Conservation (phyloP, 2,888 invertebrate species). For the Agriopis marginaria region DNA sequence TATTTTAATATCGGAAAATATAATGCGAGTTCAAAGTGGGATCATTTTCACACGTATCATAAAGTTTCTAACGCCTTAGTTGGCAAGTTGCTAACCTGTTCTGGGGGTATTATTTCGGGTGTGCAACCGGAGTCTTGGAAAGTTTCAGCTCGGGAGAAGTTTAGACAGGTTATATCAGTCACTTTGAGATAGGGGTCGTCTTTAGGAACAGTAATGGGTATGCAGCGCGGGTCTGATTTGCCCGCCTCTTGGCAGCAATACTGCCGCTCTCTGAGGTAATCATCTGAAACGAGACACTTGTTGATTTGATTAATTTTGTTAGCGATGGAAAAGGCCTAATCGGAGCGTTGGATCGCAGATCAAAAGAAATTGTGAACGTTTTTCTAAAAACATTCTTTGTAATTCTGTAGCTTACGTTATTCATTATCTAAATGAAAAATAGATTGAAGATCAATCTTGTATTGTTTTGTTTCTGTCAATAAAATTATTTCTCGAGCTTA, state of each 20-base stretch:
- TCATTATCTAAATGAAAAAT: neutral
- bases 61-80: slow-evolving; percentile 42
- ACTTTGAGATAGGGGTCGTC: slow-evolving; percentile 74
- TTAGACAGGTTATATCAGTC: slow-evolving; percentile 71
- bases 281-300: slow-evolving; percentile 56
- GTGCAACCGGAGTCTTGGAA: slow-evolving; percentile 72
- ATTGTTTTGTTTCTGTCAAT: neutral
- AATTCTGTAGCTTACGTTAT: neutral
- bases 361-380: slow-evolving; percentile 8
- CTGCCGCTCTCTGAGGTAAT: slow-evolving; percentile 60
- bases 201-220: slow-evolving; percentile 66
- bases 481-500: neutral
- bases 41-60: slow-evolving; percentile 54
- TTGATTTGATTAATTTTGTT: slow-evolving; percentile 31
- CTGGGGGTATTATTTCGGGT: slow-evolving; percentile 60
- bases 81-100: slow-evolving; percentile 62
- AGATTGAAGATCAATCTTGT: neutral
- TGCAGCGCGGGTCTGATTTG: slow-evolving; percentile 61
- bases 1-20: slow-evolving; percentile 54
- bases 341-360: neutral
- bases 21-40: slow-evolving; percentile 49
- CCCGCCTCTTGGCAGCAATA: slow-evolving; percentile 64
- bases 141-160: slow-evolving; percentile 75
- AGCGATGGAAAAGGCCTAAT: slow-evolving; percentile 5
- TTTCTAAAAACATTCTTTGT: neutral